Base-by-base conservation (phyloP, 2,888 invertebrate genomes). In the Pristionchus exspectatus region DNA sequence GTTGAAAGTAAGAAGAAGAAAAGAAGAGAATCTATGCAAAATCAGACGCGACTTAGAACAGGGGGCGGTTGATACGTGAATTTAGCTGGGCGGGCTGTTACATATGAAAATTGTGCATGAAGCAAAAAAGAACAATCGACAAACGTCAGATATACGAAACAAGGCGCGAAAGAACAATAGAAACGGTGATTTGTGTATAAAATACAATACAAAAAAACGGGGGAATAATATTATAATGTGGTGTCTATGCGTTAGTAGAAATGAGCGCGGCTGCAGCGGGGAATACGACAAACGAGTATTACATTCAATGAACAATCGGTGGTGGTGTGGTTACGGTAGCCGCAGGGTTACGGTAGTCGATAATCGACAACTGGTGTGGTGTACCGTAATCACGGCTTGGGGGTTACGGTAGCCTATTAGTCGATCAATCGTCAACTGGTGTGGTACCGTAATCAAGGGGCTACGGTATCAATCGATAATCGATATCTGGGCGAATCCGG, bases 401-500 rank as follows among this genome's bases (percentile, higher is more conserved):
- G 50, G n/a, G n/a, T 33, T 50, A 50, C 44, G n/a, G n/a, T n/a
- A n/a, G n/a, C n/a, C 84, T 24, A 87, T 18, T 27, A n/a, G 74
- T 74, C 18, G 74, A 18, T 12, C 33, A 14, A n/a, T 63, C 24
- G 21, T 5, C 63, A 24, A 63, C 63, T 5, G 63, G 63, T 63
- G n/a, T 7, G 81, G 50, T n/a, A 27, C 44, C 44, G 18, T 33
- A n/a, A 83, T 83, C n/a, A 33, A 2, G 50, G 50, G n/a, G n/a
- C 9, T 50, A 50, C 44, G 74, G 50, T 27, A 83, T 81, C 84
- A 90, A 63, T 98, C 98, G 93, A 97, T 97, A 95, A 98, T 97
- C 94, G 98, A 98, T 95, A 99, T 97, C 96, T 99, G 98, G 95
- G 99, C 99, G 96, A 97, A 99, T 95, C 99, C 99, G 95, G 98